These are phyloP conservation scores for Rhopalosiphum maidis DNA, from an alignment of 1,140 invertebrate genomes.

Conservation along the genomic window DNA sequence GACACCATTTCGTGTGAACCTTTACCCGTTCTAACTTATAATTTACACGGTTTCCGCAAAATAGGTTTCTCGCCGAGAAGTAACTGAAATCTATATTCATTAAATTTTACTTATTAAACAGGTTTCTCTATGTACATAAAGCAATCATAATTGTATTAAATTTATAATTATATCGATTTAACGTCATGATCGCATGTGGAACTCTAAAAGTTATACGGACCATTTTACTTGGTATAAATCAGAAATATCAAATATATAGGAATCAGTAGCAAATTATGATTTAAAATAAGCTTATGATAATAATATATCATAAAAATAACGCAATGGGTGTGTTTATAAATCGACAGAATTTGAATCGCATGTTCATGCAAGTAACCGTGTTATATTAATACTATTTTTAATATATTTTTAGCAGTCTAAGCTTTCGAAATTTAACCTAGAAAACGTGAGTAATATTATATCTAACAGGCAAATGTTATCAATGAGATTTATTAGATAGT, in stretches of 20 bases:
- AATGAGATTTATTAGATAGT: not conserved
- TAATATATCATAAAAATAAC: not conserved
- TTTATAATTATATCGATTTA: not conserved
- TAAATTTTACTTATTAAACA: not conserved
- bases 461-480: not conserved
- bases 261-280: not conserved
- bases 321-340: no score
- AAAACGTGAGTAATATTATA: not conserved
- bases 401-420: not conserved
- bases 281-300: not conserved
- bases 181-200: not conserved
- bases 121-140: not conserved
- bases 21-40: not conserved
- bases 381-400: not conserved
- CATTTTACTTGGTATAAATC: no score
- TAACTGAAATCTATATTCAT: not conserved
- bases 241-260: not conserved
- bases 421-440: not conserved
- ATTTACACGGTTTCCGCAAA: not conserved
- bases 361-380: not conserved
- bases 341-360: not conserved
- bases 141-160: not conserved
- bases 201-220: not conserved
- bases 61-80: not conserved
- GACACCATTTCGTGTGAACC: not conserved